Evolutionary conservation across 2,113 vertebrate species (phyloP).

Genomic region (Cygnus atratus): DNA sequence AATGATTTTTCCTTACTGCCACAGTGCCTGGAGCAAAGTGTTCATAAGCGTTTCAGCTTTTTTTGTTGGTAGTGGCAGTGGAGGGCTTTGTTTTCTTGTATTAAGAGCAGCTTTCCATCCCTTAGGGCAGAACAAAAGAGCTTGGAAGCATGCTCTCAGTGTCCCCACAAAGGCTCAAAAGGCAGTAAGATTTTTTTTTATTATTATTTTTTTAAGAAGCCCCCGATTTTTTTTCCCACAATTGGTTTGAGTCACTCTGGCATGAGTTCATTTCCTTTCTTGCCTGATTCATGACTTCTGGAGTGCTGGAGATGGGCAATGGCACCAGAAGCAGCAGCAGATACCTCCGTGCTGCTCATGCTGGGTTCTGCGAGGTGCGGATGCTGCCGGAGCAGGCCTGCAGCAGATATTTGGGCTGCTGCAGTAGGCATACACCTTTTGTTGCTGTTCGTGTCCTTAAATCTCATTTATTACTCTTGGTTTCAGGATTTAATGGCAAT

Average conservation of each 20-base stretch:
- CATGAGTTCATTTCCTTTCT: slow-evolving; percentile 20
- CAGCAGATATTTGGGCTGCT: not conserved
- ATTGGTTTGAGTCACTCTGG: slow-evolving; percentile 41
- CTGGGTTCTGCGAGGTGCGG: not conserved
- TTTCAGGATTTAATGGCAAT: not conserved
- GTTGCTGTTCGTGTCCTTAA: not conserved
- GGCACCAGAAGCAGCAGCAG: not conserved
- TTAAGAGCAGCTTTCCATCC: slow-evolving; percentile 66
- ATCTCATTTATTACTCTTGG: not conserved
- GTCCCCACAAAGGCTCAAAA: slow-evolving; percentile 49
- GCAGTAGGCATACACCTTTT: not conserved
- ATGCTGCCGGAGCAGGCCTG: not conserved
- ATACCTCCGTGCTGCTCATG: not conserved
- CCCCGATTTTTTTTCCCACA: slow-evolving; percentile 43
- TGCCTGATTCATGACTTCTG: not conserved
- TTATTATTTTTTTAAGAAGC: not conserved
- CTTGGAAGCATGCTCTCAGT: slow-evolving; percentile 56
- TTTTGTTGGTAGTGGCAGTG: slow-evolving; percentile 45
- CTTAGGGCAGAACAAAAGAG: slow-evolving; percentile 61
- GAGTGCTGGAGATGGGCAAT: not conserved
- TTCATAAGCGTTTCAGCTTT: slow-evolving; percentile 26
- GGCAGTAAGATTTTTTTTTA: not conserved
- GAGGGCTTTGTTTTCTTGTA: slow-evolving; percentile 65
- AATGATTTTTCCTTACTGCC: slow-evolving; percentile 65
- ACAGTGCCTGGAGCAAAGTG: slow-evolving; percentile 42